Base-by-base conservation (phyloP, 2,797 vertebrate genomes). In the Periparus ater region DNA sequence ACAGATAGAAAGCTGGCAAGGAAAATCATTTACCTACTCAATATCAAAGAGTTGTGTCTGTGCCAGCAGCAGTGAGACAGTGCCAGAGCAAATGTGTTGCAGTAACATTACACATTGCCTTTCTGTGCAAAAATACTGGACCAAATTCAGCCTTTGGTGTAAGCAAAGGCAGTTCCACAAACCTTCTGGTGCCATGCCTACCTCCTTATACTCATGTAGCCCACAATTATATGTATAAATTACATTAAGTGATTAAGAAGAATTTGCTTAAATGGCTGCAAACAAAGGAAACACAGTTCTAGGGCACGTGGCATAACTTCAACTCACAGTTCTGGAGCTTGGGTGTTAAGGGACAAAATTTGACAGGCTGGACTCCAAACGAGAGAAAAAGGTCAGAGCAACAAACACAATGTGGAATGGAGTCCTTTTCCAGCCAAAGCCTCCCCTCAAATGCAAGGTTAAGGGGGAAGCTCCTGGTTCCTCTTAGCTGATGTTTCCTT, bases 1-100 rank as follows among this genome's bases (percentile, higher is more conserved):
- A 82, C 89, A 93, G 87, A 95, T 87, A 95, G 90, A 96, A 95
- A 92, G 54, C 68, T 94, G 88, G 91, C 88, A 96, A 85, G 83
- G 81, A 83, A 89, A 93, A 80, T 87, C 34, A 88, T 75, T 97
- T 89, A 95, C 90, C 93, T 94, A 91, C 91, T 96, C 90, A 88
- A 42, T 94, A 96, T 96, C 96, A 96, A 96, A 96, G 66, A 75
- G 34, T 80, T 96, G 93, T 50, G 27, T 45, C 45, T 51, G 61
- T 88, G 93, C 94, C 94, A 96, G 72, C 45, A 88, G 57, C 54
- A 93, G 61, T 14, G 88, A 93, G 40, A 57, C 50, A 34, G 58
- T 77, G 91, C 94, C 96, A 97, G 94, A 78, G 75, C 88, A 87
- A 94, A 93, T 70, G 87, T 89, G 74, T 86, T 94, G 87, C 93